Evolutionary conservation across 1,140 invertebrate genomes (phyloP).

Genomic region (Dendroctonus ponderosae): DNA sequence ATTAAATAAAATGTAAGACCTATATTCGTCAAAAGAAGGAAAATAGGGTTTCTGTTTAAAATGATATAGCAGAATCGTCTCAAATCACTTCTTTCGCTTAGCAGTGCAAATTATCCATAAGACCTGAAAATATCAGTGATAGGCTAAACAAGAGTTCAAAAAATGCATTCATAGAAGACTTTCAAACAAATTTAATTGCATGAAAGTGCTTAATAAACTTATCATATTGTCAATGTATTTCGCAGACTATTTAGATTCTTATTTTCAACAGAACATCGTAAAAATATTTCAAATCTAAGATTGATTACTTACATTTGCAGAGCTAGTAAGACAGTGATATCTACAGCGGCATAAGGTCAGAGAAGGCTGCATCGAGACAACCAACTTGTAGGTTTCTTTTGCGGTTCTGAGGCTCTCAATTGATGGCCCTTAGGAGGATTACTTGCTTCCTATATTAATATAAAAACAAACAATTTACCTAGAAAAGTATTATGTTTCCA

Average conservation of each 20-base stretch:
- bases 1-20: no score
- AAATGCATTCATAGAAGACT: background rate
- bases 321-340: constrained; percentile 11
- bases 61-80: no score
- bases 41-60: no score
- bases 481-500: no score
- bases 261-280: background rate
- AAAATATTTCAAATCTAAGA: background rate
- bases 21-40: no score
- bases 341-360: constrained; percentile 57
- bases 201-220: background rate
- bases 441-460: constrained; percentile 67
- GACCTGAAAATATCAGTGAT: no score
- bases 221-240: background rate
- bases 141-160: no score
- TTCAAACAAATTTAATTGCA: background rate
- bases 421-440: constrained; percentile 76
- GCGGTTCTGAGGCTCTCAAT: constrained; percentile 67
- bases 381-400: constrained; percentile 72
- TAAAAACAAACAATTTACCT: background rate
- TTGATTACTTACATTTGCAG: constrained; percentile 16
- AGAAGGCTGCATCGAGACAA: constrained; percentile 71
- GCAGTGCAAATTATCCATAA: no score
- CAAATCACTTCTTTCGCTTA: no score
- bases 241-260: background rate